Evolutionary conservation across 2,888 invertebrate species (phyloP).

Genomic region (Sympetrum striolatum): DNA sequence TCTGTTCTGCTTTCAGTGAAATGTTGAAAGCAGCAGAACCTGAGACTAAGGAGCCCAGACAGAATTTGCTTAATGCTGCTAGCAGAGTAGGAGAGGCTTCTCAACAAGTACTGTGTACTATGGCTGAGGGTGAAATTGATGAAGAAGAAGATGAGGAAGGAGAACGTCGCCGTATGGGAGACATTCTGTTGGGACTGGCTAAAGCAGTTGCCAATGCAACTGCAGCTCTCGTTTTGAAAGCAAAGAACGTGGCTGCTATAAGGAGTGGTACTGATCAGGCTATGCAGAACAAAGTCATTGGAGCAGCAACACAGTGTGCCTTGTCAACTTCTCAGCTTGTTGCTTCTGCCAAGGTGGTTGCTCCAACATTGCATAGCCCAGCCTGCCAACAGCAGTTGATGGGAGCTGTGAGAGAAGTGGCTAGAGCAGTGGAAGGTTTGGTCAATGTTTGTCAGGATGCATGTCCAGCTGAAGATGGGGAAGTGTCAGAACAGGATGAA

Average conservation of each 20-base stretch:
- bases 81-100: conserved; percentile 97
- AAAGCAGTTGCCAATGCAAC: conserved; percentile 98
- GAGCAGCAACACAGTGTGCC: conserved; percentile 96
- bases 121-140: conserved; percentile 70
- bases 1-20: conserved; percentile 94
- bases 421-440: conserved; percentile 87
- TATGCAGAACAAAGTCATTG: conserved; percentile 87
- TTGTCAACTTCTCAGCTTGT: conserved; percentile 97
- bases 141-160: conserved; percentile 70
- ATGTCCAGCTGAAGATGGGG: conserved; percentile 70
- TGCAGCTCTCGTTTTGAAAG: conserved; percentile 92
- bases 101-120: conserved; percentile 89
- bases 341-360: conserved; percentile 94
- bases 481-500: conserved; percentile 67
- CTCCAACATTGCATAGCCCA: conserved; percentile 80
- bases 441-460: conserved; percentile 81
- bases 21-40: conserved; percentile 95
- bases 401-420: conserved; percentile 91
- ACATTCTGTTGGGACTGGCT: conserved; percentile 90
- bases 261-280: conserved; percentile 80
- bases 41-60: conserved; percentile 90
- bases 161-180: conserved; percentile 82
- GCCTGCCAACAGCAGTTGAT: conserved; percentile 90
- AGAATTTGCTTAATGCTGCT: conserved; percentile 92
- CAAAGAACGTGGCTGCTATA: conserved; percentile 91